phyloP scores from a whole-genome alignment of 2,797 vertebrate species.

The Micropoecilia bifurca region DNA sequence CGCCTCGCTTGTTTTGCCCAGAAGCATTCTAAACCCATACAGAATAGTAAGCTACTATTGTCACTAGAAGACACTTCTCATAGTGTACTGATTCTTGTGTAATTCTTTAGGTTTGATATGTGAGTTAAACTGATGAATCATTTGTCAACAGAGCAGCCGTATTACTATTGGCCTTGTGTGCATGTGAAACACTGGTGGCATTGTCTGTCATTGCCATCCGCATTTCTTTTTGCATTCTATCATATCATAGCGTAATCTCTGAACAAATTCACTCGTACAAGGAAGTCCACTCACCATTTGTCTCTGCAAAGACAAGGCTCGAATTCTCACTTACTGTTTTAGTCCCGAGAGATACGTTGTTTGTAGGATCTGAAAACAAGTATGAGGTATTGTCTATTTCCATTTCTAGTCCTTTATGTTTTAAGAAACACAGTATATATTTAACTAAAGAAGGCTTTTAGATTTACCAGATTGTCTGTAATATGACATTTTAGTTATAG shows the following conservation, averaged over 20 bases:
- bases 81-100: slow-evolving; percentile 20
- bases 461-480: not conserved
- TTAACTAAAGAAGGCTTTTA: not conserved
- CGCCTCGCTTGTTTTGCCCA: not conserved
- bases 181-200: slow-evolving; percentile 62
- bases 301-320: slow-evolving; percentile 53
- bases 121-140: slow-evolving; percentile 56
- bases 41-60: slow-evolving; percentile 15
- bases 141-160: slow-evolving; percentile 43
- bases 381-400: not conserved
- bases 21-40: slow-evolving; percentile 9
- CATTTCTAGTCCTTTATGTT: not conserved
- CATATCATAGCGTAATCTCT: slow-evolving; percentile 71
- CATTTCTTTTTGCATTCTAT: slow-evolving; percentile 68
- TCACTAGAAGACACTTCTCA: not conserved
- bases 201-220: slow-evolving; percentile 59
- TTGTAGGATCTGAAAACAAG: slow-evolving; percentile 36
- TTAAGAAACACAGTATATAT: not conserved
- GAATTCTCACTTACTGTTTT: slow-evolving; percentile 37
- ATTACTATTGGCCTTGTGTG: slow-evolving; percentile 43
- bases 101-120: slow-evolving; percentile 45
- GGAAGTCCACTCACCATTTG: slow-evolving; percentile 66
- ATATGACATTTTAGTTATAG: not conserved
- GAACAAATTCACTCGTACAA: slow-evolving; percentile 70
- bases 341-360: slow-evolving; percentile 28